These are phyloP conservation scores for Mercenaria mercenaria DNA, from an alignment of 1,140 invertebrate genomes.

Conservation along the genomic window DNA sequence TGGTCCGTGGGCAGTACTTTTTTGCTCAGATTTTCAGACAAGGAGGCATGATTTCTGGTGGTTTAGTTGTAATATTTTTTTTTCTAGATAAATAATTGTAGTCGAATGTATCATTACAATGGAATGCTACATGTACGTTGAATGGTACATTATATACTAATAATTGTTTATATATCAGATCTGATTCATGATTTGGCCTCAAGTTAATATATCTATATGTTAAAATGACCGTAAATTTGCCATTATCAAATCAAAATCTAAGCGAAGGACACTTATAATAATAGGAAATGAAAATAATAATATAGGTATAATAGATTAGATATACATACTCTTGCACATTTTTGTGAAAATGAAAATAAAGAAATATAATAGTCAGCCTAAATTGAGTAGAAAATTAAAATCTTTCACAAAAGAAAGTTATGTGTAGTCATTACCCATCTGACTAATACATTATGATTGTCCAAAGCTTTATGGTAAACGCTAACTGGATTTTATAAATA, in stretches of 20 bases:
- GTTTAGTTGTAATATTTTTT: too few relatives aligned
- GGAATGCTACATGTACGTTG: background rate
- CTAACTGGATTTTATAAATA: too few relatives aligned
- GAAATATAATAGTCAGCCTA: background rate
- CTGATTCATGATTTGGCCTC: background rate
- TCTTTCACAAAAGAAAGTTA: background rate
- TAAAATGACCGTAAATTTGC: constrained; percentile 14
- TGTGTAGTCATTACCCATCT: too few relatives aligned
- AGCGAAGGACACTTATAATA: background rate
- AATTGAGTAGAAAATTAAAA: background rate
- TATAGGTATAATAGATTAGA: background rate
- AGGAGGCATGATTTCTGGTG: too few relatives aligned
- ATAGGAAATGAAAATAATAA: background rate
- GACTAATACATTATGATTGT: too few relatives aligned
- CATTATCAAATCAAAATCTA: background rate
- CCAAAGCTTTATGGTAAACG: too few relatives aligned
- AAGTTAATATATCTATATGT: background rate
- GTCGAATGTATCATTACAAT: background rate
- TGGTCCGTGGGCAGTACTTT: too few relatives aligned
- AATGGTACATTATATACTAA: background rate
- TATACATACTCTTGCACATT: background rate
- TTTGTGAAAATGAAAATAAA: background rate
- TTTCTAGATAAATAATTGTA: too few relatives aligned
- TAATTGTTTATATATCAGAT: background rate
- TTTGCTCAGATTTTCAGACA: too few relatives aligned